Evolutionary conservation across 2,888 invertebrate species (phyloP).

Genomic region (Thyatira batis): DNA sequence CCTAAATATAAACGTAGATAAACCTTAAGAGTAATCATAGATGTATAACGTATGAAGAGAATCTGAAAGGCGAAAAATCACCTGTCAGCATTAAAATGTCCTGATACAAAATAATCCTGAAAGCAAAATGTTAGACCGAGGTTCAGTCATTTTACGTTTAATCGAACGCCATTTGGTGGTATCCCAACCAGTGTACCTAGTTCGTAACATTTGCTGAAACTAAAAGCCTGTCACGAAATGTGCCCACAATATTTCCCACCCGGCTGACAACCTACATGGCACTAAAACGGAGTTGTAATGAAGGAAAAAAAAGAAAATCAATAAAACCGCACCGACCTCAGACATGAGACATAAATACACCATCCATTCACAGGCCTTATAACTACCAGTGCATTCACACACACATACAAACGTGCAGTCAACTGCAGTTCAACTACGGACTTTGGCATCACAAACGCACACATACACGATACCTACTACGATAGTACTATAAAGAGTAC

Average conservation of each 20-base stretch:
- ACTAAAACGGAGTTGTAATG: constrained; percentile 30
- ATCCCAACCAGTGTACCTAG: not conserved
- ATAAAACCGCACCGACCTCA: constrained; percentile 55
- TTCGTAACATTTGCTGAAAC: not conserved
- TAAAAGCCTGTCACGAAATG: constrained; percentile 2
- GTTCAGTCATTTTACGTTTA: not conserved
- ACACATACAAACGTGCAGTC: constrained; percentile 33
- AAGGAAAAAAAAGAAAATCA: constrained; percentile 60
- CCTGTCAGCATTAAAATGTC: too few relatives aligned
- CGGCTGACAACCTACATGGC: constrained; percentile 26
- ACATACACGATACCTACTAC: constrained; percentile 62
- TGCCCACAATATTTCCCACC: not conserved
- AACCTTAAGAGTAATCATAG: too few relatives aligned
- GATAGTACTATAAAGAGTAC: constrained; percentile 73
- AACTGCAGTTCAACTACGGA: constrained; percentile 43
- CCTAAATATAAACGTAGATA: not conserved
- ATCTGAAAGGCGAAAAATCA: too few relatives aligned
- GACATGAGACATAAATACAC: constrained; percentile 51
- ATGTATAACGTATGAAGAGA: too few relatives aligned
- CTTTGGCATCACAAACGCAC: constrained; percentile 26
- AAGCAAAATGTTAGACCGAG: too few relatives aligned
- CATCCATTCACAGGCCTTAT: constrained; percentile 65
- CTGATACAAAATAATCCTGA: too few relatives aligned
- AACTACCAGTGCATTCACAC: constrained; percentile 47
- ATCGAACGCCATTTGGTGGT: not conserved